phyloP scores from a whole-genome alignment of 53 echinoderm and acorn worm genomes.

The Echinarachnius parma region DNA sequence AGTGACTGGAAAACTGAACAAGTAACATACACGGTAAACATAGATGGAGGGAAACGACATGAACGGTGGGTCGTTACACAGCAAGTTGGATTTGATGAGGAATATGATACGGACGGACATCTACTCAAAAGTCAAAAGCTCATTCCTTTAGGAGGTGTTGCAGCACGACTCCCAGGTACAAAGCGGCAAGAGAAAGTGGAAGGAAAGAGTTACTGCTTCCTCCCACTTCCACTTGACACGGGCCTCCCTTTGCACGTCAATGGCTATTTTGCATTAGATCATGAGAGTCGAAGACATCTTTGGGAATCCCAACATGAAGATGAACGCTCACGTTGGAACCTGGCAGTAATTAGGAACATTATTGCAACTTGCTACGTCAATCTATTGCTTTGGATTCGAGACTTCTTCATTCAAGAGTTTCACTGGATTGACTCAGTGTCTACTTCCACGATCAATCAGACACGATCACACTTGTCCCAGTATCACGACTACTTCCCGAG shows the following conservation, averaged over 20 bases:
- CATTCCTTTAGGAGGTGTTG: slow-evolving; percentile 82
- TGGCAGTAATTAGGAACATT: slow-evolving; percentile 26
- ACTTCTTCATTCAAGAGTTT: neutral
- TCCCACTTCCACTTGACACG: slow-evolving; percentile 73
- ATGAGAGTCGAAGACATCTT: slow-evolving; percentile 69
- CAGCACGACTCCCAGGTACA: slow-evolving; percentile 41
- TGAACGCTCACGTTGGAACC: slow-evolving; percentile 60
- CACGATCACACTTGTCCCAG: neutral
- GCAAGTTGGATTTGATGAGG: slow-evolving; percentile 52
- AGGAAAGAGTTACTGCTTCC: slow-evolving; percentile 77
- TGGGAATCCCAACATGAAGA: slow-evolving; percentile 46
- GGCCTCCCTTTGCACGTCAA: slow-evolving; percentile 56
- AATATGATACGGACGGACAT: neutral
- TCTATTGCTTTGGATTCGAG: slow-evolving; percentile 27
- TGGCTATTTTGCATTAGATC: slow-evolving; percentile 76
- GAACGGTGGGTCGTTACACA: slow-evolving; percentile 75
- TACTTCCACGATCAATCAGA: neutral
- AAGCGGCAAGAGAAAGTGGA: too few relatives aligned
- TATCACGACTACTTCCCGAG: slow-evolving; percentile 14
- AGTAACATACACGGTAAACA: slow-evolving; percentile 9
- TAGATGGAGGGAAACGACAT: slow-evolving; percentile 5
- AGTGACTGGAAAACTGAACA: slow-evolving; percentile 8
- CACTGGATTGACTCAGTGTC: neutral
- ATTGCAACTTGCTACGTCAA: slow-evolving; percentile 64
- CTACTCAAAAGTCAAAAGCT: slow-evolving; percentile 20